phyloP scores from a whole-genome alignment of 2,888 invertebrate species.

The Macaria liturata region DNA sequence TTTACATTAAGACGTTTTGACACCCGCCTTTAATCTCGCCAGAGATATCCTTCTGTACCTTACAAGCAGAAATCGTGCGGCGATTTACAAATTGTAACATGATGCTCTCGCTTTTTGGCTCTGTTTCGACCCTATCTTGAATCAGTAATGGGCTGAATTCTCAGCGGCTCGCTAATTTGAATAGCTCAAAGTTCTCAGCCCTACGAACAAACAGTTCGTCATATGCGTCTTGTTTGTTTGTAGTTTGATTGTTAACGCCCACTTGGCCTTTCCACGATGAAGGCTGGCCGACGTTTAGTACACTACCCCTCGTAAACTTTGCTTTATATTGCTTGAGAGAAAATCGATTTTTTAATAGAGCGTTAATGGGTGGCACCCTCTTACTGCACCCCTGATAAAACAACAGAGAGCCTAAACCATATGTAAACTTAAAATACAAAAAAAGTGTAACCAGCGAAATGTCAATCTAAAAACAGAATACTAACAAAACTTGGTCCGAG shows the following conservation, averaged over 20 bases:
- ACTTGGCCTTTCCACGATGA: constrained; percentile 58
- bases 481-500: constrained; percentile 19
- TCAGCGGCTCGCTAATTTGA: constrained; percentile 16
- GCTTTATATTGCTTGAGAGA: constrained; percentile 56
- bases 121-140: neutral
- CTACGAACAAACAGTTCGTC: constrained; percentile 26
- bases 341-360: constrained; percentile 63
- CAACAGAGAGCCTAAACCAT: constrained; percentile 12
- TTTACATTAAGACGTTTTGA: constrained; percentile 63
- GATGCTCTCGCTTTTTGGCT: neutral
- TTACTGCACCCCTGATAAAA: constrained; percentile 39
- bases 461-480: constrained; percentile 1
- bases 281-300: constrained; percentile 55
- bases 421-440: neutral
- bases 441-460: too few relatives aligned
- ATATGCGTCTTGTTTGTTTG: constrained; percentile 47
- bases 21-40: constrained; percentile 56
- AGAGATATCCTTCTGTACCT: constrained; percentile 33
- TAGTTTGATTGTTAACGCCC: constrained; percentile 53
- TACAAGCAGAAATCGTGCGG: constrained; percentile 4
- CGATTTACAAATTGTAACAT: constrained; percentile 3
- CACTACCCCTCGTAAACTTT: constrained; percentile 54
- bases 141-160: neutral
- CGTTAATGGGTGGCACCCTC: constrained; percentile 53
- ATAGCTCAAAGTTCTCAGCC: constrained; percentile 20